Percentiles rank a stretch among this genome's conserved stretches.
phyloP scores from a whole-genome alignment of 1,140 invertebrate species.

The Trichogramma pretiosum region DNA sequence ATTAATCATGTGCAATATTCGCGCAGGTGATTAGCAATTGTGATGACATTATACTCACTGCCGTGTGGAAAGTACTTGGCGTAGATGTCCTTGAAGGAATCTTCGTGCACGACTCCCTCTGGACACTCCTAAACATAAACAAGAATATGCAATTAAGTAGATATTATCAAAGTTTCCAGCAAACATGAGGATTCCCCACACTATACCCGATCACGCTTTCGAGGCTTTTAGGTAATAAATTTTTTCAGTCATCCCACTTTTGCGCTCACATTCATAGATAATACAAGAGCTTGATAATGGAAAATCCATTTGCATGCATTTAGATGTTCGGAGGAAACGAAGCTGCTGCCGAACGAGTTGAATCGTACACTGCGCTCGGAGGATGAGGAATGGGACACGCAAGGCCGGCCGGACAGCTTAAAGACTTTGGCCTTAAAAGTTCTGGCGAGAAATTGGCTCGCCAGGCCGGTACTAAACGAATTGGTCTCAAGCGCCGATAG shows the following conservation, averaged over 20 bases:
- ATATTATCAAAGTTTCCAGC: too few relatives aligned
- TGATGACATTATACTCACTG: slow-evolving; percentile 78
- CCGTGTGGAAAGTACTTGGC: slow-evolving; percentile 98
- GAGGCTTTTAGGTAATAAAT: slow-evolving; percentile 15
- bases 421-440: slow-evolving; percentile 27
- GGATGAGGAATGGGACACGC: slow-evolving; percentile 30
- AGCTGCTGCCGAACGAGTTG: slow-evolving; percentile 20
- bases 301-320: too few relatives aligned
- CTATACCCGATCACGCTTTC: slow-evolving; percentile 1
- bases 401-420: slow-evolving; percentile 24
- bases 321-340: slow-evolving; percentile 33
- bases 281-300: too few relatives aligned
- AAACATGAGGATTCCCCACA: slow-evolving; percentile 9
- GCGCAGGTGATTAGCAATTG: too few relatives aligned
- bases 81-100: slow-evolving; percentile 96
- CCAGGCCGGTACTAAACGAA: slow-evolving; percentile 31
- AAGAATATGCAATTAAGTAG: too few relatives aligned
- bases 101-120: slow-evolving; percentile 91
- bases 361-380: slow-evolving; percentile 29
- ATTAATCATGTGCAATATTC: too few relatives aligned
- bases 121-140: slow-evolving; percentile 98
- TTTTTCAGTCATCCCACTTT: too few relatives aligned
- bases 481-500: slow-evolving; percentile 31
- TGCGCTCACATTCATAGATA: too few relatives aligned
- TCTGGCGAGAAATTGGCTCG: slow-evolving; percentile 27